Evolutionary conservation across 2,113 vertebrate genomes (phyloP).

Genomic region (Cinclus cinclus): DNA sequence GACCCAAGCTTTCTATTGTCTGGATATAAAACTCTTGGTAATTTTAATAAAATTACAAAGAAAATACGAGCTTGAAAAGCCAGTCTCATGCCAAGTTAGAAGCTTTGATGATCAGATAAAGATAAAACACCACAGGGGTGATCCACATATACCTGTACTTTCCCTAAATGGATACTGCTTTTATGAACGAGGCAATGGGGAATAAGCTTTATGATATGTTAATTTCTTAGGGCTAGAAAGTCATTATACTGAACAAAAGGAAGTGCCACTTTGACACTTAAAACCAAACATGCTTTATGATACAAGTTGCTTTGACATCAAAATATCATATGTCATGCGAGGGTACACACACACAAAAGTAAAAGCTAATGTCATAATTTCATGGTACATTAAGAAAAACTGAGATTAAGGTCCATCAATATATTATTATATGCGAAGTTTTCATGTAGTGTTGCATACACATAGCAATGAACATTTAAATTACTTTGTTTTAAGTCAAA

Average conservation of each 20-base stretch:
- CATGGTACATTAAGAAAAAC: not conserved
- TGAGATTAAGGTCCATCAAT: not conserved
- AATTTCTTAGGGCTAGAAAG: constrained; percentile 40
- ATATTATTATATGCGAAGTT: not conserved
- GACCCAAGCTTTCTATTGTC: not conserved
- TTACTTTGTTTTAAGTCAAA: not conserved
- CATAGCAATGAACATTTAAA: not conserved
- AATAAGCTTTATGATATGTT: constrained; percentile 46
- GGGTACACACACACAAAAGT: not conserved
- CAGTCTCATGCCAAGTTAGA: constrained; percentile 26
- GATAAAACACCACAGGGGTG: constrained; percentile 47
- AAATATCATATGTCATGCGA: not conserved
- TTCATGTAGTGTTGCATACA: not conserved
- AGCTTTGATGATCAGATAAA: constrained; percentile 52
- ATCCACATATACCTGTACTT: constrained; percentile 1
- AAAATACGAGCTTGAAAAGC: constrained; percentile 31
- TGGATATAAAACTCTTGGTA: constrained; percentile 10
- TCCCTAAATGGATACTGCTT: constrained; percentile 2
- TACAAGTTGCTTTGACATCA: not conserved
- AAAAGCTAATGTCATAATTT: not conserved
- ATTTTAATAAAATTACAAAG: constrained; percentile 52
- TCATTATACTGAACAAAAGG: not conserved
- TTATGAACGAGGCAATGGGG: constrained; percentile 2
- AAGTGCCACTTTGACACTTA: not conserved
- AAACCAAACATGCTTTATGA: constrained; percentile 5